phyloP scores from a whole-genome alignment of 1,140 invertebrate species.

The Dolichoris vasculosae region DNA sequence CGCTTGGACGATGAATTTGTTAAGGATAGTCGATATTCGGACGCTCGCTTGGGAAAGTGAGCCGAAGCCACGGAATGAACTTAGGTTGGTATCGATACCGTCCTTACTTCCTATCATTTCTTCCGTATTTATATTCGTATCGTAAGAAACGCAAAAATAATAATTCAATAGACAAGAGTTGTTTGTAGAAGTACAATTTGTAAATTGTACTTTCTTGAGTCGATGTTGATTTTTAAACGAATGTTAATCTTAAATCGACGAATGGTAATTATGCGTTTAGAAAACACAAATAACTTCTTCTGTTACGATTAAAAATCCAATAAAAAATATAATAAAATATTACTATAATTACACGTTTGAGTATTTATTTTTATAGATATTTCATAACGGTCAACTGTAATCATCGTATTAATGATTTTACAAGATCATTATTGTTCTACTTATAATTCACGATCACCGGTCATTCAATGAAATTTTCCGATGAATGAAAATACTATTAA shows the following conservation, averaged over 20 bases:
- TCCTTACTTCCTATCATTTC: neutral
- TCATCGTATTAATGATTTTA: neutral
- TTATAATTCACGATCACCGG: neutral
- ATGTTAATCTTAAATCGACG: no score
- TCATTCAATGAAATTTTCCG: neutral
- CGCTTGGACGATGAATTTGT: conserved; percentile 17
- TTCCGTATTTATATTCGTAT: neutral
- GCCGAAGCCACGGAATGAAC: neutral
- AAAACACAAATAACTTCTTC: neutral
- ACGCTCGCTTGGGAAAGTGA: neutral
- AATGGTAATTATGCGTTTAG: neutral
- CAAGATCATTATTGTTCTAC: neutral
- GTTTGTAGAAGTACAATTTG: neutral
- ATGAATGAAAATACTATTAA: neutral
- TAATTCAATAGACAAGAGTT: neutral
- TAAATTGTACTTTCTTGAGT: neutral
- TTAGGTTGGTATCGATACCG: neutral
- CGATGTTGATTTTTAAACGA: neutral
- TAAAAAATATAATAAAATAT: neutral
- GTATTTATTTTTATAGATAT: neutral
- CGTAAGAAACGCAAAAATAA: neutral
- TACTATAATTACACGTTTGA: neutral
- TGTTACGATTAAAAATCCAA: neutral
- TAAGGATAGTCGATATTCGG: neutral
- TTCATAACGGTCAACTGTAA: neutral